Percentiles rank a stretch among this genome's conserved stretches.
phyloP scores from a whole-genome alignment of 2,888 invertebrate genomes.

The Stenotaenia linearis region DNA sequence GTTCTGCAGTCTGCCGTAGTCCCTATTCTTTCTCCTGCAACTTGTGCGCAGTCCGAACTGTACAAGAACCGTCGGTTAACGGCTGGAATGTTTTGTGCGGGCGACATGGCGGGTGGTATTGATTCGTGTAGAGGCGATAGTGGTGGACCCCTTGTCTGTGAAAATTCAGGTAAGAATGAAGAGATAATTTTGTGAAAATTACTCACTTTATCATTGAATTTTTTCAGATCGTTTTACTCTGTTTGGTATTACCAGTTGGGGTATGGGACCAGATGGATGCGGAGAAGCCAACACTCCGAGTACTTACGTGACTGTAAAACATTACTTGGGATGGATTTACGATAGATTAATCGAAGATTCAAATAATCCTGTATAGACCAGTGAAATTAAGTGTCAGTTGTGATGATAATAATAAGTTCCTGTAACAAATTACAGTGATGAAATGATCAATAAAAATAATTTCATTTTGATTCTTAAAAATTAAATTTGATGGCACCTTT shows the following conservation, averaged over 20 bases:
- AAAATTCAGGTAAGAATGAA: slow-evolving; percentile 53
- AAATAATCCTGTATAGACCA: too few species aligned
- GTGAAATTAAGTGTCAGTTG: too few species aligned
- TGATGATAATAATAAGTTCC: too few species aligned
- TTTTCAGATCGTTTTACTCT: slow-evolving; percentile 58
- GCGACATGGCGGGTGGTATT: slow-evolving; percentile 64
- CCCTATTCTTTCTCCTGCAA: slow-evolving; percentile 59
- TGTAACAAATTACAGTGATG: too few species aligned
- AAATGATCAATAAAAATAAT: too few species aligned
- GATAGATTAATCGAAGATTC: too few species aligned
- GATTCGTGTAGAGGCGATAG: slow-evolving; percentile 80
- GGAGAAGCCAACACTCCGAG: slow-evolving; percentile 68
- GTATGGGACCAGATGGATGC: slow-evolving; percentile 68
- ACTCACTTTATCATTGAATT: not conserved
- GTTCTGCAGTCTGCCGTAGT: slow-evolving; percentile 60
- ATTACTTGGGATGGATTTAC: too few species aligned
- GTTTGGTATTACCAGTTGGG: slow-evolving; percentile 71
- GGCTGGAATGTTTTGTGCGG: slow-evolving; percentile 74
- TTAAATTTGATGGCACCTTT: too few species aligned
- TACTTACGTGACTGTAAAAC: slow-evolving; percentile 62
- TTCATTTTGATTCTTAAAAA: too few species aligned
- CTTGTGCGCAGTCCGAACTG: too few species aligned
- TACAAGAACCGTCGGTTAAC: slow-evolving; percentile 60
- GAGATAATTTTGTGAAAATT: not conserved
- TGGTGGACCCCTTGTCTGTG: slow-evolving; percentile 74